These are phyloP conservation scores for Apostichopus japonicus DNA, from an alignment of 35 echinoderm and acorn worm species.

Conservation along the genomic window DNA sequence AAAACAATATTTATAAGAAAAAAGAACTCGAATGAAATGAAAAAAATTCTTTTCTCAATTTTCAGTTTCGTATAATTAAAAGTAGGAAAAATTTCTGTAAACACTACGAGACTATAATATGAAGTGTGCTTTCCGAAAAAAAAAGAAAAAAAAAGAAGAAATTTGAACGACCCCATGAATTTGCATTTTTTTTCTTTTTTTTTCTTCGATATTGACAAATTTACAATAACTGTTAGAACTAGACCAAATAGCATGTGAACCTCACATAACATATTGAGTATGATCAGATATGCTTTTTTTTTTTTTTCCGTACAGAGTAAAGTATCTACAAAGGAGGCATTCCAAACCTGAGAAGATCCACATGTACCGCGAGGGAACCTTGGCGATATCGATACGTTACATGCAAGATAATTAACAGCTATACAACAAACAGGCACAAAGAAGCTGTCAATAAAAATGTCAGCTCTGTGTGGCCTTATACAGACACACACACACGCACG, in stretches of 20 bases:
- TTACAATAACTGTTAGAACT: constrained; percentile 46
- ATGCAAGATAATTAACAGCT: background rate
- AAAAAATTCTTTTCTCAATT: constrained; percentile 46
- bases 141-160: constrained; percentile 35
- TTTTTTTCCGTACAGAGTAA: constrained; percentile 25
- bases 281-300: constrained; percentile 28
- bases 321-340: constrained; percentile 50
- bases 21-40: constrained; percentile 55
- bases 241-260: constrained; percentile 45
- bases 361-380: background rate
- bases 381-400: background rate
- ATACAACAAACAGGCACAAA: background rate
- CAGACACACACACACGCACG: background rate
- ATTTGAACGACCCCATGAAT: constrained; percentile 44
- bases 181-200: background rate
- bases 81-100: constrained; percentile 51
- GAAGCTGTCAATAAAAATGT: background rate
- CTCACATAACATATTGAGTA: constrained; percentile 51
- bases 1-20: constrained; percentile 65
- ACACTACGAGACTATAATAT: constrained; percentile 47
- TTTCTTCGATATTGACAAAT: constrained; percentile 33
- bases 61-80: constrained; percentile 56
- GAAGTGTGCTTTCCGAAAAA: constrained; percentile 51
- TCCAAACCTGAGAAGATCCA: constrained; percentile 48
- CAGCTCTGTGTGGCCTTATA: background rate